Evolutionary conservation across 2,113 vertebrate species (phyloP), one percentile per base, ranked within the genome.

Genomic region (Pelobates fuscus): DNA sequence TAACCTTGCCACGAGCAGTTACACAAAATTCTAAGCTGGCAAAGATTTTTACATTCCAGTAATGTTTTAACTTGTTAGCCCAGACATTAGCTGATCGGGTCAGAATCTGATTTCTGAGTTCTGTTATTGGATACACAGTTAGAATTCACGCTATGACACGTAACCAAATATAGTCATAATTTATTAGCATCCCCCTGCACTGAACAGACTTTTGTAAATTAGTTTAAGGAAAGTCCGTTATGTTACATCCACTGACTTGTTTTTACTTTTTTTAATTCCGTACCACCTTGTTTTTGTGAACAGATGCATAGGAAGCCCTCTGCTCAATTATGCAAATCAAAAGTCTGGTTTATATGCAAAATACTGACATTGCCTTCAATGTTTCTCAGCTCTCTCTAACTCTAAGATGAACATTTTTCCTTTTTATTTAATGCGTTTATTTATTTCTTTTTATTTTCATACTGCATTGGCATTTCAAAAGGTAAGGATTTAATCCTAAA

Each of bases 301-400:
- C 64, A 67, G 65, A 68, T 76, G 65, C 57, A 76, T 58, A 76
- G 64, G 73, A 76, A 76, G 73, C 73, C 73, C 73, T 76, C 64
- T 68, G 73, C 73, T 76, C 73, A 76, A 76, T 68, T 76, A 76
- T 76, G 73, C 65, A 76, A 76, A 76, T 76, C 73, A 68, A 68
- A 61, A 76, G 73, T 76, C 73, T 76, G 73, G 73, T 76, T 76
- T 76, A 67, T 76, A 76, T 76, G 73, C 73, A 76, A 76, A 76
- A 68, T 76, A 68, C 73, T 76, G 73, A 76, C 73, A 68, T 54
- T 52, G 73, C 65, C 57, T 67, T 68, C 24, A 41, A 68, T 68
- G 41, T 64, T 30, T 67, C 67, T 52, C 55, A 52, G 73, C 59
- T 72, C 67, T 76, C 59, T 72, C 67, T 76, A 55, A 37, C 64